These are phyloP conservation scores for Apamea monoglypha DNA, from an alignment of 2,888 invertebrate genomes.

Conservation along the genomic window DNA sequence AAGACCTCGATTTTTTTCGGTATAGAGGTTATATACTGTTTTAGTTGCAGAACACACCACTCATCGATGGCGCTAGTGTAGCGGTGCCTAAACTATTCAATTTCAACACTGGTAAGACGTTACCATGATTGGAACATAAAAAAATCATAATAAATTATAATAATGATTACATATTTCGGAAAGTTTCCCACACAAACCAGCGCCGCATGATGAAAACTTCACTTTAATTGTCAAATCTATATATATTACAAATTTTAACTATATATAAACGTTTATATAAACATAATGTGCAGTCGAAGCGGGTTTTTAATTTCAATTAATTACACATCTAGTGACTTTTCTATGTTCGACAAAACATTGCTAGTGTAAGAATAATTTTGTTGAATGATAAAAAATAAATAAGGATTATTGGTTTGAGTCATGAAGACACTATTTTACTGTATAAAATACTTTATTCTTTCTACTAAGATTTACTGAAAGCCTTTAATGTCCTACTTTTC, in stretches of 20 bases:
- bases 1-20: slow-evolving; percentile 27
- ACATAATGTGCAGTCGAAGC: slow-evolving; percentile 79
- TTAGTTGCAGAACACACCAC: slow-evolving; percentile 40
- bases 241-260: slow-evolving; percentile 61
- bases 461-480: slow-evolving; percentile 9
- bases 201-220: slow-evolving; percentile 34
- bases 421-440: slow-evolving; percentile 52
- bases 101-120: slow-evolving; percentile 22
- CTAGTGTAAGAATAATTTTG: slow-evolving; percentile 75
- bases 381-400: slow-evolving; percentile 56
- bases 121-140: slow-evolving; percentile 17
- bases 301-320: slow-evolving; percentile 67
- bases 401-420: slow-evolving; percentile 41
- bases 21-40: slow-evolving; percentile 23
- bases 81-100: neutral
- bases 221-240: slow-evolving; percentile 43
- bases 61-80: slow-evolving; percentile 36
- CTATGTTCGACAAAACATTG: slow-evolving; percentile 71
- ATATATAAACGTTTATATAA: slow-evolving; percentile 64
- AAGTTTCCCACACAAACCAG: slow-evolving; percentile 32
- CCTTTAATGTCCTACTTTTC: slow-evolving; percentile 8
- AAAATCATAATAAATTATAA: slow-evolving; percentile 1
- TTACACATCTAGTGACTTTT: slow-evolving; percentile 78
- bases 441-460: slow-evolving; percentile 11
- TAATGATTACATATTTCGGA: slow-evolving; percentile 11